These are phyloP conservation scores for Palythoa caribaeorum DNA, from an alignment of 92 coral and sea anemone genomes.

Conservation along the genomic window DNA sequence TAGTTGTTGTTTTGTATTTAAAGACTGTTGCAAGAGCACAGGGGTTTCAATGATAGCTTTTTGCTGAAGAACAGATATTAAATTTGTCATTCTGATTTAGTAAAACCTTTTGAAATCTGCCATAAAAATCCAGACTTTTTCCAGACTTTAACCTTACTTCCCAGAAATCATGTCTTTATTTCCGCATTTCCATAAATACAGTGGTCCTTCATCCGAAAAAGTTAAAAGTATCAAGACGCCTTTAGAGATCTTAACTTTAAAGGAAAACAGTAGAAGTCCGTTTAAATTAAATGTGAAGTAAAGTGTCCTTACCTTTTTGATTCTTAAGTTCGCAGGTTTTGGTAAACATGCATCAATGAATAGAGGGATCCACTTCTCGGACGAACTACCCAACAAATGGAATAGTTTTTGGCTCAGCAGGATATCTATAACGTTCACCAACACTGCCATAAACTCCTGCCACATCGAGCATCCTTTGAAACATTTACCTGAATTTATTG, in stretches of 20 bases:
- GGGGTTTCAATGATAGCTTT: neutral
- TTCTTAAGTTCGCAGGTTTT: conserved; percentile 20
- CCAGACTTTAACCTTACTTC: neutral
- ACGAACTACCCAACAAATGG: neutral
- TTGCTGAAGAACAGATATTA: no score
- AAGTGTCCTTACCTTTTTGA: conserved; percentile 11
- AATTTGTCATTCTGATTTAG: no score
- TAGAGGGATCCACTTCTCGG: conserved; percentile 17
- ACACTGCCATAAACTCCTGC: conserved; percentile 27
- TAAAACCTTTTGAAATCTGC: no score
- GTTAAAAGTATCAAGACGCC: no score
- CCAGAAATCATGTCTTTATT: no score
- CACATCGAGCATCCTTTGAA: conserved; percentile 34
- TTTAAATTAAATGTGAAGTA: neutral
- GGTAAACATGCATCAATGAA: conserved; percentile 46
- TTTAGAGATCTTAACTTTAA: no score
- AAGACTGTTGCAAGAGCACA: neutral
- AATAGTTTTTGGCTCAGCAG: conserved; percentile 27
- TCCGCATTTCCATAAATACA: no score
- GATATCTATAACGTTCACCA: conserved; percentile 28
- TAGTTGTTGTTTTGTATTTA: no score
- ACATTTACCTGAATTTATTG: neutral
- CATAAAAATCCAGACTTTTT: neutral
- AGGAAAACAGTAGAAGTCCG: neutral
- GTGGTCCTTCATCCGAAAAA: neutral